phyloP scores from a whole-genome alignment of 2,113 vertebrate genomes.

The Pygathrix nemaeus region DNA sequence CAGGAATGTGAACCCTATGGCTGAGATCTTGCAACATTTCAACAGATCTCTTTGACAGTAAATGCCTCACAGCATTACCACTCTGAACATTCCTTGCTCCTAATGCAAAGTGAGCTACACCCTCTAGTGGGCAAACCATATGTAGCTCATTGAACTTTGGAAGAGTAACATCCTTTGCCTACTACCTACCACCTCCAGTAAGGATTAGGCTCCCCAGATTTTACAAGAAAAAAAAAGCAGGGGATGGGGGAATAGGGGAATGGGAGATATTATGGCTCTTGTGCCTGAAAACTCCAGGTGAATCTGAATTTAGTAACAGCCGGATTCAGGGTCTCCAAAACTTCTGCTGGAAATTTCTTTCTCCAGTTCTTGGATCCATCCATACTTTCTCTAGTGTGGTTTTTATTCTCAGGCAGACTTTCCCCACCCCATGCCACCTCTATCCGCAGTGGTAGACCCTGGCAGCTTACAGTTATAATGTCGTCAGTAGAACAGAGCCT shows the following conservation, averaged over 20 bases:
- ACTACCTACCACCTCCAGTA: not conserved
- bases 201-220: not conserved
- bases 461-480: not conserved
- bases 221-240: not conserved
- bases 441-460: not conserved
- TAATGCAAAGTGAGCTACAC: constrained; percentile 21
- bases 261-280: not conserved
- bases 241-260: too few relatives aligned
- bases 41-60: not conserved
- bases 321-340: not conserved
- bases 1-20: not conserved
- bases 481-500: not conserved
- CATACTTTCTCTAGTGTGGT: not conserved
- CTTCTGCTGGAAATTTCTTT: not conserved
- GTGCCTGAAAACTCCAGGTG: not conserved
- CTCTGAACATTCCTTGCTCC: not conserved
- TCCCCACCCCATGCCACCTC: not conserved
- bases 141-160: not conserved
- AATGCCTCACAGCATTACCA: not conserved
- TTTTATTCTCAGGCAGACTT: not conserved
- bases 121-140: constrained; percentile 64
- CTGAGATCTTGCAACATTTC: not conserved
- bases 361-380: not conserved
- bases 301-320: not conserved
- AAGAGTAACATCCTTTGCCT: not conserved